Evolutionary conservation across 1,140 invertebrate genomes (phyloP), one percentile per base, ranked within the genome.

Genomic region (Pogonomyrmex californicus): DNA sequence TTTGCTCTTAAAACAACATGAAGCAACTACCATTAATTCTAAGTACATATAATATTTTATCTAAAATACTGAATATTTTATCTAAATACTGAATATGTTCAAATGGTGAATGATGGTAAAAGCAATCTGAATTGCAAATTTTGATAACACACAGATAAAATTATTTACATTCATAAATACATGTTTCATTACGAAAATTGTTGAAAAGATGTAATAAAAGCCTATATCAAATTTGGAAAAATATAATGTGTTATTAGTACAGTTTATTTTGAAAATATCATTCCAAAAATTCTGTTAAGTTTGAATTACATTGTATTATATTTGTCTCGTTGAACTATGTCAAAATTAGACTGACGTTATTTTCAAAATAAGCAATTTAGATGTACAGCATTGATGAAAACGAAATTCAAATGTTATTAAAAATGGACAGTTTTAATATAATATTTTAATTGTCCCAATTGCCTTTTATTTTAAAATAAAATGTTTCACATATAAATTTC

Each of bases 41-140:
- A 82, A 73, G 47, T 75, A 49, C 54, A 60, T 14, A 44, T 73
- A 83, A 83, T 56, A 12, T 38, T 73, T 60, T 56, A 75, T 62
- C 5, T 41, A 47, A 82, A 60, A 73, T 44, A 6, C 38, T 36
- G 30, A 83, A 83, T 56, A 12, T 38, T 73, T 60, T 23, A 23
- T 23, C 23, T 47, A 41, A 83, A 75, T n/a, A 7, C 2, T 60
- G 17, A 82, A 73, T 60, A 73, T 12, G 14, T n/a, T 60, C 41
- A 36, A 82, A 83, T 33, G 1, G 47, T 14, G 33, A 66, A 56
- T 41, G 41, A 68, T 2, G 38, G 44, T 36, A 58, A 82, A 71
- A 58, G 68, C 33, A 23, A 60, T 23, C 56, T 54, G 23, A 73
- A 82, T 47, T 60, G 41, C 30, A 82, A 82, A 73, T 60, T 47